These are phyloP conservation scores for Acrobeloides nanus DNA, from an alignment of 2,888 invertebrate genomes.

Conservation along the genomic window DNA sequence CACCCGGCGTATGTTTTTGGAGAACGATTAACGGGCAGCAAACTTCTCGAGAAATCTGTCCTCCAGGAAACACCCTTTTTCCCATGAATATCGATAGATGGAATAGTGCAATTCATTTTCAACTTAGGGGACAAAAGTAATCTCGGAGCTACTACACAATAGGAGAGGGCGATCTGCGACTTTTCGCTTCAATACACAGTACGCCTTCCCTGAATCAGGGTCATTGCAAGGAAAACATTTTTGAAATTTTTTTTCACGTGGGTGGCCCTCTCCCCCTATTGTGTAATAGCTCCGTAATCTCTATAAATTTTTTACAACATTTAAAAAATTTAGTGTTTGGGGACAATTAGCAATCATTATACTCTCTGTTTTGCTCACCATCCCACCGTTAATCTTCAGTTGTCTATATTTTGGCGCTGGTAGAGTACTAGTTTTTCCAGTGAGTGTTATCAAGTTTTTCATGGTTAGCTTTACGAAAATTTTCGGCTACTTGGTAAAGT, in stretches of 20 bases:
- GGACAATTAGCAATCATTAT: constrained; percentile 52
- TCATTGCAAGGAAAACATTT: no score
- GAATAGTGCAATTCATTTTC: constrained; percentile 51
- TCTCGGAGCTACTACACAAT: neutral
- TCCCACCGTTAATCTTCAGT: constrained; percentile 43
- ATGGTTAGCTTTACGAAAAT: no score
- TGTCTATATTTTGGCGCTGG: constrained; percentile 45
- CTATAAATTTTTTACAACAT: no score
- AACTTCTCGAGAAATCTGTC: constrained; percentile 42
- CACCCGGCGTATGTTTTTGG: constrained; percentile 54
- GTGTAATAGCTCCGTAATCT: no score
- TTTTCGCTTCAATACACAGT: no score
- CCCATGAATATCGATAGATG: constrained; percentile 54
- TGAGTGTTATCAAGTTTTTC: no score
- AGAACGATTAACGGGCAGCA: constrained; percentile 33
- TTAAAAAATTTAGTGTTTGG: constrained; percentile 52
- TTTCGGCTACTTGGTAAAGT: no score
- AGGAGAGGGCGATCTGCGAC: no score
- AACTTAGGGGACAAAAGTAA: constrained; percentile 50
- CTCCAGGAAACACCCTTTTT: constrained; percentile 49
- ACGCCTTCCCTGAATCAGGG: no score
- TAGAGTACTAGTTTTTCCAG: constrained; percentile 17
- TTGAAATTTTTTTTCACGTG: no score
- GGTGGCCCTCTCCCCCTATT: no score
- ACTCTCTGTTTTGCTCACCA: constrained; percentile 41